phyloP scores from a whole-genome alignment of 30 jellyfish, hydroid and myxozoan genomes.

The Cassiopea xamachana region DNA sequence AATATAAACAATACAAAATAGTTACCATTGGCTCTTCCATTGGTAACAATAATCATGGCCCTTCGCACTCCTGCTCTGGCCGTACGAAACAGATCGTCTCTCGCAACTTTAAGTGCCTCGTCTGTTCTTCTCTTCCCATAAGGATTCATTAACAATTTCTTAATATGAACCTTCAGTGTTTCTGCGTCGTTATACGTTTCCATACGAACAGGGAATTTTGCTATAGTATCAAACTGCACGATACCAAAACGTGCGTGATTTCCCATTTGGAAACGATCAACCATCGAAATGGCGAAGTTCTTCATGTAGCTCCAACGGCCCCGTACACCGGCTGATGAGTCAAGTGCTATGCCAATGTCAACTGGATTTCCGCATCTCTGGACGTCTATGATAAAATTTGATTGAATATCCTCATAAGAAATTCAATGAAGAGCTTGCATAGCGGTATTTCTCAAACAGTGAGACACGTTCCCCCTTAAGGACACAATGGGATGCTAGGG shows the following conservation, averaged over 20 bases:
- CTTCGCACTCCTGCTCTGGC: slow-evolving; percentile 89
- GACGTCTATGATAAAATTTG: slow-evolving; percentile 3
- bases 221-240: slow-evolving; percentile 87
- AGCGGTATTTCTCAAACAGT: too few relatives aligned
- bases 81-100: slow-evolving; percentile 76
- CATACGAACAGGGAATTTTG: slow-evolving; percentile 83
- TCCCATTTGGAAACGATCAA: slow-evolving; percentile 89
- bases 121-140: slow-evolving; percentile 91
- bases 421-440: too few relatives aligned
- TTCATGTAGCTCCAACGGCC: slow-evolving; percentile 92
- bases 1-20: too few relatives aligned
- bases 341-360: slow-evolving; percentile 90
- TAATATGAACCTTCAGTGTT: slow-evolving; percentile 70
- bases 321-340: slow-evolving; percentile 87
- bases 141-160: slow-evolving; percentile 80
- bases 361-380: slow-evolving; percentile 72
- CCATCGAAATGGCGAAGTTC: slow-evolving; percentile 57
- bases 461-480: too few relatives aligned
- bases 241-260: slow-evolving; percentile 87
- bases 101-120: slow-evolving; percentile 86
- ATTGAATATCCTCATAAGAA: not conserved
- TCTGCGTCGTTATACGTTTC: slow-evolving; percentile 83
- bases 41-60: slow-evolving; percentile 72
- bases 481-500: too few relatives aligned
- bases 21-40: slow-evolving; percentile 87